Conservation (phyloP, 2,113 vertebrate genomes). For the Tragulus kanchil region DNA sequence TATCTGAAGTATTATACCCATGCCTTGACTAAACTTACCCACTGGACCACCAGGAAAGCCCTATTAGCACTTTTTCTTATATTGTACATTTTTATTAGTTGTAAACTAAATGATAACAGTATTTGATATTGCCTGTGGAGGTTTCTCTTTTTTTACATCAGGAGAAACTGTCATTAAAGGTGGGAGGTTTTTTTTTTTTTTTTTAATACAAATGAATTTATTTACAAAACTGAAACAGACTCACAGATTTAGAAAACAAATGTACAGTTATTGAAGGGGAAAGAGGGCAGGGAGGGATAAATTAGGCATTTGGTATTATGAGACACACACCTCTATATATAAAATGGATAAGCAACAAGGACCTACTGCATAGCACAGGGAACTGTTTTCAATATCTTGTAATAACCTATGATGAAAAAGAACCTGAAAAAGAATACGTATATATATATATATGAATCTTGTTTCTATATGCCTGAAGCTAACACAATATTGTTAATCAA, state of each 20-base stretch:
- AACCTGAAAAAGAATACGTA: background rate
- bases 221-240: background rate
- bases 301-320: background rate
- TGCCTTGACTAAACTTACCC: too few relatives aligned
- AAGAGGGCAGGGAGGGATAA: background rate
- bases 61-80: background rate
- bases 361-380: background rate
- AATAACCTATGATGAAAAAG: background rate
- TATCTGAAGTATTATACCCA: constrained; percentile 33
- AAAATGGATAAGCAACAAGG: background rate
- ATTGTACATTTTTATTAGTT: constrained; percentile 35
- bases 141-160: background rate
- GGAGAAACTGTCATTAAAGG: background rate
- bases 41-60: too few relatives aligned
- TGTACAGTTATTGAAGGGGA: background rate
- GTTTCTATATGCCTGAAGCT: background rate
- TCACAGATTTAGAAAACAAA: background rate
- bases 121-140: background rate
- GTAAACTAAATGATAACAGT: background rate
- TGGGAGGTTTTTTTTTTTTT: background rate
- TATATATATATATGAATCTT: too few relatives aligned
- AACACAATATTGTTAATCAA: background rate
- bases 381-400: background rate
- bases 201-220: background rate
- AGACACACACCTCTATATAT: background rate